A percentile compares a stretch with the other conserved stretches of the same genome.
phyloP scores from a whole-genome alignment of 2,113 vertebrate species.

The Saimiri boliviensis region DNA sequence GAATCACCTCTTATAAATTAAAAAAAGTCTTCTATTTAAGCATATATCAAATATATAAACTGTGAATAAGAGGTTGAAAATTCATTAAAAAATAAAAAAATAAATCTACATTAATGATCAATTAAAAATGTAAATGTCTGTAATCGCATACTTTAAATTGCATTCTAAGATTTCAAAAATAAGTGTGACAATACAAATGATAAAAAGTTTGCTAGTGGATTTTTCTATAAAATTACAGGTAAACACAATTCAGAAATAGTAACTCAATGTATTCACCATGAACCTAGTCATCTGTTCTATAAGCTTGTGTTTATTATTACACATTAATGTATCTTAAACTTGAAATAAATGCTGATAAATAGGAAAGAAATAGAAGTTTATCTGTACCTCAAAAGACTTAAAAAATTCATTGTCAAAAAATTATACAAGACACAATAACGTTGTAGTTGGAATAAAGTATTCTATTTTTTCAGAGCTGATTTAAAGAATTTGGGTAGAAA shows the following conservation, averaged over 20 bases:
- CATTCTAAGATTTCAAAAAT: slow-evolving; percentile 69
- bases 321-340: not conserved
- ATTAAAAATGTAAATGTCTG: not conserved
- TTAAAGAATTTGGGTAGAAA: not conserved
- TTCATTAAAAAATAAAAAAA: not conserved
- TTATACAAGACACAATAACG: not conserved
- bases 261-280: slow-evolving; percentile 74
- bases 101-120: slow-evolving; percentile 29
- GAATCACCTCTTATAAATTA: not conserved
- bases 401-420: not conserved
- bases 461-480: not conserved
- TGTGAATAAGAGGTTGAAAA: not conserved
- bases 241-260: slow-evolving; percentile 79
- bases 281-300: slow-evolving; percentile 33
- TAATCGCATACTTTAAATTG: slow-evolving; percentile 66
- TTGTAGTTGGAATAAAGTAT: rapidly evolving
- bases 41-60: not conserved
- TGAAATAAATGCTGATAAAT: not conserved
- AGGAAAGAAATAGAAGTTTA: not conserved
- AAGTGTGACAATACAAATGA: slow-evolving; percentile 73
- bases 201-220: slow-evolving; percentile 74
- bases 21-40: not conserved
- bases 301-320: not conserved
- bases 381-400: not conserved
- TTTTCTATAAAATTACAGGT: slow-evolving; percentile 68